Evolutionary conservation across 2,888 invertebrate species (phyloP).

Genomic region (Leucophenga montana): DNA sequence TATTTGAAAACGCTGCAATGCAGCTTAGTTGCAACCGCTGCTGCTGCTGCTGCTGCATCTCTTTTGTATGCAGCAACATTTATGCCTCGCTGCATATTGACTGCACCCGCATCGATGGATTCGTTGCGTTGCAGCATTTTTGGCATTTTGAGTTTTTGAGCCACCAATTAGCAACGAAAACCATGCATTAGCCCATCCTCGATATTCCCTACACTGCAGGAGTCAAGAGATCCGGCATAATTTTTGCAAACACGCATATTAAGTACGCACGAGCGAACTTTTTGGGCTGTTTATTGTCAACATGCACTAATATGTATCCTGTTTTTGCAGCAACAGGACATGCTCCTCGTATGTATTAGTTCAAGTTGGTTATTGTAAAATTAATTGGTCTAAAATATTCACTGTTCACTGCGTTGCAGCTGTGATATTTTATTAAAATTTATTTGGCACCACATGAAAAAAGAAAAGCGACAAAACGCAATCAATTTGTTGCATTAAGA

Average conservation of each 20-base stretch:
- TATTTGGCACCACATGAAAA: slow-evolving; percentile 10
- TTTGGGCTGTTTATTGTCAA: not conserved
- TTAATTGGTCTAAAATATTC: slow-evolving; percentile 20
- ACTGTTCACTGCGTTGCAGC: not conserved
- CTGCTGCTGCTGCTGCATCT: not conserved
- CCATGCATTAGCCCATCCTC: slow-evolving; percentile 8
- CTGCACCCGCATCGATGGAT: slow-evolving; percentile 17
- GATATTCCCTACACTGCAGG: not conserved
- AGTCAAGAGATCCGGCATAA: slow-evolving; percentile 8
- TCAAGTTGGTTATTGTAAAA: slow-evolving; percentile 17
- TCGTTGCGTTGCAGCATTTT: slow-evolving; percentile 2
- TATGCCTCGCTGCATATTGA: slow-evolving; percentile 15
- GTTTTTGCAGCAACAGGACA: not conserved
- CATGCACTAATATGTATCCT: slow-evolving; percentile 3
- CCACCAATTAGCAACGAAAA: slow-evolving; percentile 28
- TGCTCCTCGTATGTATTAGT: not conserved
- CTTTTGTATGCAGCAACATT: slow-evolving; percentile 15
- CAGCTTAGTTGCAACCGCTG: slow-evolving; percentile 20
- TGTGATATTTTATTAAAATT: slow-evolving; percentile 17
- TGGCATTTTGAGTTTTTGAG: slow-evolving; percentile 25
- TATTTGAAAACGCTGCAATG: slow-evolving; percentile 5
- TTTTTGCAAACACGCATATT: slow-evolving; percentile 19
- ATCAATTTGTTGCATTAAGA: slow-evolving; percentile 13
- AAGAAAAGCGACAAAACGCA: slow-evolving; percentile 17
- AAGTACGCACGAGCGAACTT: slow-evolving; percentile 20